phyloP scores from a whole-genome alignment of 1,140 invertebrate species.

The Cotesia typhae region DNA sequence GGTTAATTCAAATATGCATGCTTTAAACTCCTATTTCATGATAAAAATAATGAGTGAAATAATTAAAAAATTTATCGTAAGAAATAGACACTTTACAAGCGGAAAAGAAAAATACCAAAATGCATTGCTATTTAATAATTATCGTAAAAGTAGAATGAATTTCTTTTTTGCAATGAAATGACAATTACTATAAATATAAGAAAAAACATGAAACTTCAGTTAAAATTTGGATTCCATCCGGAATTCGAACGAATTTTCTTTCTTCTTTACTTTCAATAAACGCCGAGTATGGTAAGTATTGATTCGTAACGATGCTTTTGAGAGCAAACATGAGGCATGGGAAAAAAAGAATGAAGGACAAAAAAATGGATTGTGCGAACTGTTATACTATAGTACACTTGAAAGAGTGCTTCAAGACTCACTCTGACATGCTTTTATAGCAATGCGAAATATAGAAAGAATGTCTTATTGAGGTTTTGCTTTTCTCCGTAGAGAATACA shows the following conservation, averaged over 20 bases:
- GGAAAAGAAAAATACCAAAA: too few species aligned
- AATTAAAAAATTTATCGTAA: too few species aligned
- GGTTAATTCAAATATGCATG: too few species aligned
- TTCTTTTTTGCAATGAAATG: background rate
- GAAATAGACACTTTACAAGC: too few species aligned
- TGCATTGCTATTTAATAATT: too few species aligned
- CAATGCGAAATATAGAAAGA: background rate
- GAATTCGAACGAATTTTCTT: background rate
- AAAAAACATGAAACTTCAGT: background rate
- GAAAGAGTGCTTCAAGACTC: conserved; percentile 21
- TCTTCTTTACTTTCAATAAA: conserved; percentile 13
- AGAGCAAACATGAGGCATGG: background rate
- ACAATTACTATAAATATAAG: background rate
- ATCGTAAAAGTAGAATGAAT: too few species aligned
- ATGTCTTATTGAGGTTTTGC: background rate
- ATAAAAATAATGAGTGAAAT: too few species aligned
- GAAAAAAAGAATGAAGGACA: background rate
- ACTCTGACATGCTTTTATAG: conserved; percentile 18
- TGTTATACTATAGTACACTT: background rate
- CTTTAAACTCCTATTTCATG: too few species aligned
- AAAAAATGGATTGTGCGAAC: background rate
- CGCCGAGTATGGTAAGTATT: background rate
- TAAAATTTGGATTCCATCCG: background rate
- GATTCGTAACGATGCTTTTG: conserved; percentile 9
- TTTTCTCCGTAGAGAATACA: background rate